Evolutionary conservation across 53 echinoderm and acorn worm species (phyloP).

Genomic region (Echinometra lucunter): DNA sequence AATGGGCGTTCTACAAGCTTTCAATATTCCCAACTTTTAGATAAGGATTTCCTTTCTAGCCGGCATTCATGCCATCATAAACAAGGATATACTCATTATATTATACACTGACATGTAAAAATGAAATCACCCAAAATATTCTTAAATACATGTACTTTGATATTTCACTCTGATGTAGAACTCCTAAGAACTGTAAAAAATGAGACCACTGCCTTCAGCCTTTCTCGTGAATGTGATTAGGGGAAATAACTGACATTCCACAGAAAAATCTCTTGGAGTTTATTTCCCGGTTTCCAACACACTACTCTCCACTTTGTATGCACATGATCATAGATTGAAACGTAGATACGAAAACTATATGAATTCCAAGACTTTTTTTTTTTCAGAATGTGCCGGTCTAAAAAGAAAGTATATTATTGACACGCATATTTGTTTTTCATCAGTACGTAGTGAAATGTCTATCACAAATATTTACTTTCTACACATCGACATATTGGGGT

Average conservation of each 20-base stretch:
- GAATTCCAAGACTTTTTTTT: no score
- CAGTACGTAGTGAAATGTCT: no score
- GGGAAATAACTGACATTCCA: conserved; percentile 28
- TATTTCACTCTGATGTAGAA: neutral
- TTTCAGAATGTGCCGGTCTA: no score
- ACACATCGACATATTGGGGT: no score
- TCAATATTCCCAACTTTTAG: no score
- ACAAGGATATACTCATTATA: neutral
- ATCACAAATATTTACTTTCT: no score
- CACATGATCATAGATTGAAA: no score
- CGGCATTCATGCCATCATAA: neutral
- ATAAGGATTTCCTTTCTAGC: neutral
- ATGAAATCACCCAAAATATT: neutral
- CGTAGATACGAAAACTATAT: no score
- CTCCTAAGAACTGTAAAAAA: neutral
- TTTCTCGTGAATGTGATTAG: neutral
- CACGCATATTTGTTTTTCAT: no score
- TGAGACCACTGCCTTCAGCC: neutral
- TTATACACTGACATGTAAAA: neutral
- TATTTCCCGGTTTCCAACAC: neutral
- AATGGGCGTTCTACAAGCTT: no score
- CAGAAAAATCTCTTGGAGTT: neutral
- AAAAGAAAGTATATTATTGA: no score
- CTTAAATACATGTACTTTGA: neutral
- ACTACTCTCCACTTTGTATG: no score